These are phyloP conservation scores for Willowsia nigromaculata DNA, from an alignment of 2,888 invertebrate genomes.

Conservation along the genomic window DNA sequence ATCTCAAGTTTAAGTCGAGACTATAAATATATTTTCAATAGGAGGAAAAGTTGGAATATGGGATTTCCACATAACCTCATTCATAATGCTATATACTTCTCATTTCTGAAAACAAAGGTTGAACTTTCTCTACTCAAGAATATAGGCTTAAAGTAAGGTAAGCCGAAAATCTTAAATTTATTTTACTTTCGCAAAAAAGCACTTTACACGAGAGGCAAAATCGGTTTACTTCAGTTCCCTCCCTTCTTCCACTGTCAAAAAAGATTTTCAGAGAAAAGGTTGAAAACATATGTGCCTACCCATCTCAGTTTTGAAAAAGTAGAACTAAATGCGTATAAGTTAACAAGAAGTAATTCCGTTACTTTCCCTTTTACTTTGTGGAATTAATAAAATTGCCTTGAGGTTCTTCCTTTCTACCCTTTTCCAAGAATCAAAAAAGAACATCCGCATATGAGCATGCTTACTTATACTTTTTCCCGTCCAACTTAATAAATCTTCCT, in stretches of 20 bases:
- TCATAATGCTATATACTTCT: too few relatives aligned
- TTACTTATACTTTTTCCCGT: too few relatives aligned
- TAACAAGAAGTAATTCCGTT: neutral
- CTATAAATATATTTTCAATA: too few relatives aligned
- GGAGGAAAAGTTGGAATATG: too few relatives aligned
- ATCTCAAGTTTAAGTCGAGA: too few relatives aligned
- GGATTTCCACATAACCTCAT: too few relatives aligned
- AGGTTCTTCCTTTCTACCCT: neutral
- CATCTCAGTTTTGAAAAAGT: neutral
- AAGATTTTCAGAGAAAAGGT: neutral
- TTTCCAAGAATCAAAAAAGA: neutral
- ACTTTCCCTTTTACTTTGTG: slow-evolving; percentile 6
- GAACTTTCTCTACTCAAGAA: too few relatives aligned
- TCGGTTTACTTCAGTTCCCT: neutral
- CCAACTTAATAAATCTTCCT: neutral
- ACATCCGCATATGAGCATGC: too few relatives aligned
- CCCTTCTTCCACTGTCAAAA: too few relatives aligned
- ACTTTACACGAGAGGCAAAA: neutral
- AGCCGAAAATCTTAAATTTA: neutral
- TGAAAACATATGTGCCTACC: neutral
- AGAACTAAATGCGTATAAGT: neutral
- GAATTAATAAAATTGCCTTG: slow-evolving; percentile 15
- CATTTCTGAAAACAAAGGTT: too few relatives aligned
- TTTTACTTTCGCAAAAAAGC: neutral
- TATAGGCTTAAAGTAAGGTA: neutral